Conservation (phyloP, 35 echinoderm and acorn worm species). For the Stichopus chloronotus region DNA sequence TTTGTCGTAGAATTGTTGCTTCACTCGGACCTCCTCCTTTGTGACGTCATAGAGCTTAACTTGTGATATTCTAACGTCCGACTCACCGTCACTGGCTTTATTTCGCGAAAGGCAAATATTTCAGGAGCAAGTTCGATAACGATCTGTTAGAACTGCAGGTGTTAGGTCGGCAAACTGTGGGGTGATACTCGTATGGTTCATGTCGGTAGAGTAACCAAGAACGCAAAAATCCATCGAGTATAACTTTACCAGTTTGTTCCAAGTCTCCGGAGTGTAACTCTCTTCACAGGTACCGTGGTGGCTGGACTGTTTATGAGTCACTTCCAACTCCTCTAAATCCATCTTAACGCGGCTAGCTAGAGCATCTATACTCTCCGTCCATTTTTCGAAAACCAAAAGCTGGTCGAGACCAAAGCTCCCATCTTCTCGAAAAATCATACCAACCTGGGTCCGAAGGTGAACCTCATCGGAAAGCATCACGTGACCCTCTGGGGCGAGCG, state of each 20-base stretch:
- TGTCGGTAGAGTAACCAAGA: conserved; percentile 21
- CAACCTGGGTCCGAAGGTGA: background rate
- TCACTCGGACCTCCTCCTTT: no score
- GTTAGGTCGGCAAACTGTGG: background rate
- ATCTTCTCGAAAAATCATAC: background rate
- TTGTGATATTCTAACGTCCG: no score
- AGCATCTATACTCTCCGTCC: conserved; percentile 22
- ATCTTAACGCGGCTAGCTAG: background rate
- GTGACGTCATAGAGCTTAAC: no score
- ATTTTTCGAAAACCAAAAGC: conserved; percentile 16
- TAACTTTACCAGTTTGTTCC: conserved; percentile 6
- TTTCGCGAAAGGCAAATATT: background rate
- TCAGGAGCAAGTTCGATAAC: background rate
- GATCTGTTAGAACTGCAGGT: background rate
- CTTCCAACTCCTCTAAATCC: background rate
- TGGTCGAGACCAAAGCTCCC: background rate
- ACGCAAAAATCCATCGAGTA: conserved; percentile 45
- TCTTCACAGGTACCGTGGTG: background rate
- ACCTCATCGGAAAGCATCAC: background rate
- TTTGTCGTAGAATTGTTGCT: no score
- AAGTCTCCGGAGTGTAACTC: background rate
- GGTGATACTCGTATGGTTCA: background rate
- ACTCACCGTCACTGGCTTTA: no score
- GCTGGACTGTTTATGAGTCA: no score
- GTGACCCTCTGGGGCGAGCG: background rate